phyloP scores from a whole-genome alignment of 1,140 invertebrate species.

The Heliconius eleuchia region DNA sequence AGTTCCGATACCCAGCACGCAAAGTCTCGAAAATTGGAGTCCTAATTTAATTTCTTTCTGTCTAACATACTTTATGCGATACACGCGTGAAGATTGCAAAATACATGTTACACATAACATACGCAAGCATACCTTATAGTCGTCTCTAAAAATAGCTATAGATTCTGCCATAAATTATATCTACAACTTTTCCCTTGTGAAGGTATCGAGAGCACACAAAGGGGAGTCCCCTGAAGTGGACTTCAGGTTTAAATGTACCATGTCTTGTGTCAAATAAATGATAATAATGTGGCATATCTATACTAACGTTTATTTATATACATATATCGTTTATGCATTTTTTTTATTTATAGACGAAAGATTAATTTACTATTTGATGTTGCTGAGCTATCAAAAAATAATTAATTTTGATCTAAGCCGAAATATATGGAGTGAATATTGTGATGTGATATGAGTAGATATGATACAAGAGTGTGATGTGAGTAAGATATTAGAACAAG shows the following conservation, averaged over 20 bases:
- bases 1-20: too few species aligned
- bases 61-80: too few species aligned
- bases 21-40: too few species aligned
- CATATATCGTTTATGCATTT: too few species aligned
- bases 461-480: too few species aligned
- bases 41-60: too few species aligned
- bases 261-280: background rate
- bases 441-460: too few species aligned
- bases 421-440: too few species aligned
- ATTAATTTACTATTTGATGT: too few species aligned
- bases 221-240: background rate
- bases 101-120: background rate
- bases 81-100: background rate
- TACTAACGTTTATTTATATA: background rate
- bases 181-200: background rate
- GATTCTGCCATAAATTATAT: background rate
- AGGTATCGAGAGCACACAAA: background rate
- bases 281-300: background rate
- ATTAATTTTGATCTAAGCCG: background rate
- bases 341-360: too few species aligned
- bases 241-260: background rate
- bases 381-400: background rate
- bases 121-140: background rate
- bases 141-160: background rate
- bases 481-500: too few species aligned